Evolutionary conservation across 2,888 invertebrate species (phyloP).

Genomic region (Parnassius apollo): DNA sequence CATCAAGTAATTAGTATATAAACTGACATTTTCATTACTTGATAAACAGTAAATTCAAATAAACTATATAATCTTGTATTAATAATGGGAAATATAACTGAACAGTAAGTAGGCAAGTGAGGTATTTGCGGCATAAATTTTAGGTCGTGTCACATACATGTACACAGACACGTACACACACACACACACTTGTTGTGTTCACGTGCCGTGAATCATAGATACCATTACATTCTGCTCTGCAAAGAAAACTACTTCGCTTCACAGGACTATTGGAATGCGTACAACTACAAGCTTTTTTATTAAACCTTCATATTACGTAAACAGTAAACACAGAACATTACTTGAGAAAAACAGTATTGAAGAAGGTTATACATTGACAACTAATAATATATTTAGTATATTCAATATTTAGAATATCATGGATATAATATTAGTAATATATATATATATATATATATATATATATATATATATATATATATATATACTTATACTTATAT

Average conservation of each 20-base stretch:
- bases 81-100: conserved; percentile 12
- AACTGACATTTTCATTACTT: no score
- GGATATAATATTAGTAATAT: no score
- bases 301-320: conserved; percentile 38
- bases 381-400: no score
- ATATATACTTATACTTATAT: no score
- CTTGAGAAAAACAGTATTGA: conserved; percentile 1
- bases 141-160: conserved; percentile 15
- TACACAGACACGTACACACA: background rate
- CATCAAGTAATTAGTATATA: no score
- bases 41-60: no score
- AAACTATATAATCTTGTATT: background rate
- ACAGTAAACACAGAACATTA: conserved; percentile 29
- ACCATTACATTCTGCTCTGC: conserved; percentile 63
- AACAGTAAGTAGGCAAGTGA: background rate
- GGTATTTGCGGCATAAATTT: conserved; percentile 20
- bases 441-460: no score
- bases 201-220: conserved; percentile 26
- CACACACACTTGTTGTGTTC: background rate
- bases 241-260: conserved; percentile 61
- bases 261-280: conserved; percentile 52
- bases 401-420: no score
- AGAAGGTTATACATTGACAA: no score
- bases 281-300: conserved; percentile 44
- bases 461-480: no score